Evolutionary conservation across 2,797 vertebrate genomes (phyloP).

Genomic region (Eulemur albifrons): DNA sequence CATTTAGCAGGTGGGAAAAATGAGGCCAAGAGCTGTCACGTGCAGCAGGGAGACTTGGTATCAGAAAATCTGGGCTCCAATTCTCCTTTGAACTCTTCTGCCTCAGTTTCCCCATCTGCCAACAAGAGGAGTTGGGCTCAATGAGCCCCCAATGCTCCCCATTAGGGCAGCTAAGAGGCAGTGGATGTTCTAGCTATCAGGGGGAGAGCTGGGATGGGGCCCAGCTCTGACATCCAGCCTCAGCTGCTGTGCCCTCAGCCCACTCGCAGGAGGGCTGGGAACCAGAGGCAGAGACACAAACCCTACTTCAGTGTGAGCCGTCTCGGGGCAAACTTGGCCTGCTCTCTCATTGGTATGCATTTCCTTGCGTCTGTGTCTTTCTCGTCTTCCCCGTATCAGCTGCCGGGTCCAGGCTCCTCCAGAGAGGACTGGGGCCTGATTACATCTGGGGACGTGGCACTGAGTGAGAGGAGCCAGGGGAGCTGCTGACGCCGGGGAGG

Average conservation of each 20-base stretch:
- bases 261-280: not conserved
- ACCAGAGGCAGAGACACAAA: not conserved
- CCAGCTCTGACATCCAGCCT: not conserved
- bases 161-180: not conserved
- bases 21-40: not conserved
- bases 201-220: not conserved
- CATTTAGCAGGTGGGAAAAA: not conserved
- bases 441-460: not conserved
- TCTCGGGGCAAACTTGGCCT: not conserved
- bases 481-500: fast-evolving
- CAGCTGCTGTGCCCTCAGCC: not conserved
- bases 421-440: not conserved
- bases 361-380: not conserved
- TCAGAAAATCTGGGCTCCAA: not conserved
- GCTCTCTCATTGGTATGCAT: not conserved
- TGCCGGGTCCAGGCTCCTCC: not conserved
- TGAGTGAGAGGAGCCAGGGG: not conserved
- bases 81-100: not conserved
- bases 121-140: not conserved
- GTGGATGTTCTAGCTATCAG: fast-evolving
- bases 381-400: not conserved
- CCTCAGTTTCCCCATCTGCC: not conserved
- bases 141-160: not conserved
- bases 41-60: fast-evolving
- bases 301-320: not conserved